phyloP scores from a whole-genome alignment of 2,797 vertebrate genomes.

The Neopelma chrysocephalum region DNA sequence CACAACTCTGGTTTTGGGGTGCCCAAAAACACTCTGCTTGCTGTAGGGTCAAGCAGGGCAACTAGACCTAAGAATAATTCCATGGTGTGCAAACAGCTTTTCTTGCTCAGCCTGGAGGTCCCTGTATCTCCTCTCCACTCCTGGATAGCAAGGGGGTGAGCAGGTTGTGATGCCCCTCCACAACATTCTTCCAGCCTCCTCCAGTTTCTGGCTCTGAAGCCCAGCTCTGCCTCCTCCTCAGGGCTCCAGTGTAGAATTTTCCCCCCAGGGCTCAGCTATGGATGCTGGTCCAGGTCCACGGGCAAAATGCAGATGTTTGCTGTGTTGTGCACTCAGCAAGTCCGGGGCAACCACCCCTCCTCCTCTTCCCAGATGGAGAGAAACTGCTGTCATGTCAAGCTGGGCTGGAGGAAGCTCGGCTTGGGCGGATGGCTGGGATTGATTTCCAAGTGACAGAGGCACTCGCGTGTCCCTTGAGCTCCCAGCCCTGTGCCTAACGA shows the following conservation, averaged over 20 bases:
- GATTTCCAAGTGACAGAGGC: constrained; percentile 37
- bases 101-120: neutral
- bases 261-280: accelerated
- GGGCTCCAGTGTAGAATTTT: neutral
- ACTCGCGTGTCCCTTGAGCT: neutral
- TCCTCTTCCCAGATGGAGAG: neutral
- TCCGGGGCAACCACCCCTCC: neutral
- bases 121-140: no score
- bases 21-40: accelerated
- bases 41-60: neutral
- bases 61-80: neutral
- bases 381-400: neutral
- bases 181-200: neutral
- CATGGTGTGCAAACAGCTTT: neutral
- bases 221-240: neutral
- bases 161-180: neutral
- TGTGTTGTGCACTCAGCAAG: neutral
- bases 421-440: neutral
- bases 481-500: neutral
- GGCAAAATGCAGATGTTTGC: neutral
- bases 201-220: neutral
- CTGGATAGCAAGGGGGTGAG: neutral
- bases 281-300: neutral
- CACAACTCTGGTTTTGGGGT: accelerated
- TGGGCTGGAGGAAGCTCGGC: neutral